Percentiles rank a stretch among this genome's conserved stretches.
Evolutionary conservation across 2,797 vertebrate species (phyloP).

Genomic region (Micropoecilia bifurca): DNA sequence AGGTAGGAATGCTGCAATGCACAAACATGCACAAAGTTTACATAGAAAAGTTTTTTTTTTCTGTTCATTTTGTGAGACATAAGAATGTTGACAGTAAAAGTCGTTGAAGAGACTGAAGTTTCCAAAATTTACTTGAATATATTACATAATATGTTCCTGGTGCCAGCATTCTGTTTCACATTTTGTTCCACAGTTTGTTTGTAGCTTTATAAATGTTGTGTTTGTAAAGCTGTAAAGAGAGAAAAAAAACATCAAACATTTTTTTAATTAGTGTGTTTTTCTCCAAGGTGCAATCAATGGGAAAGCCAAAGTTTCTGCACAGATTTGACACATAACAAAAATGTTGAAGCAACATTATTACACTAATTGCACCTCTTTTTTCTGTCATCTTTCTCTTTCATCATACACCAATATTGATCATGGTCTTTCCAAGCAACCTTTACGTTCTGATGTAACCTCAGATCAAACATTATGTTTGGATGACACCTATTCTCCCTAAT

Average conservation of each 20-base stretch:
- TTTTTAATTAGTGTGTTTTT: background rate
- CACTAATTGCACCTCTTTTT: background rate
- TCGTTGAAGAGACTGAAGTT: background rate
- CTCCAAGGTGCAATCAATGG: background rate
- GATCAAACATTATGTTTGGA: background rate
- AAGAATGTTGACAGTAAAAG: background rate
- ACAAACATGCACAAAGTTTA: slow-evolving; percentile 5
- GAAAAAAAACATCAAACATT: background rate
- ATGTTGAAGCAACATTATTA: background rate
- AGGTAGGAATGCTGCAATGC: background rate
- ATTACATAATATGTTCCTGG: background rate
- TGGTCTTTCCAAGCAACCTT: background rate
- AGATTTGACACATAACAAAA: background rate
- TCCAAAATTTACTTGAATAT: background rate
- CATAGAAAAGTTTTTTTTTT: background rate
- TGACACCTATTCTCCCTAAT: background rate
- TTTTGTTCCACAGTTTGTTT: background rate
- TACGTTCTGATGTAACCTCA: too few species aligned
- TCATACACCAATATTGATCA: background rate
- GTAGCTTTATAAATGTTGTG: background rate
- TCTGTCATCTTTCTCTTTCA: background rate
- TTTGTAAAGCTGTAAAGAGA: too few species aligned
- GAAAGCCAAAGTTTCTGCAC: background rate
- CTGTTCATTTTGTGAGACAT: background rate
- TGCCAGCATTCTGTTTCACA: background rate